Evolutionary conservation across 1,140 invertebrate genomes (phyloP).

Genomic region (Ridgeia piscesae): DNA sequence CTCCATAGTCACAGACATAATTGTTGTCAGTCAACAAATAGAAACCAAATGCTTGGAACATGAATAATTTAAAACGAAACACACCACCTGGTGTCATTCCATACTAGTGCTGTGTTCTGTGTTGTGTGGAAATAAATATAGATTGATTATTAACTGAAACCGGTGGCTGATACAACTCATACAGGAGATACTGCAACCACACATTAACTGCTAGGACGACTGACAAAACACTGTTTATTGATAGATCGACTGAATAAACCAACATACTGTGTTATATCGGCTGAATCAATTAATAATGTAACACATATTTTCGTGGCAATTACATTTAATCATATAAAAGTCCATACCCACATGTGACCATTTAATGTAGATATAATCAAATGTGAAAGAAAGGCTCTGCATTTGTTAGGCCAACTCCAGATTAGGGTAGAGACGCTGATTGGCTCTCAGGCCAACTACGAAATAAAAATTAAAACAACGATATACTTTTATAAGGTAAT

Average conservation of each 20-base stretch:
- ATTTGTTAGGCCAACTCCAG: no score
- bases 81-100: not conserved
- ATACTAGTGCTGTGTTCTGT: not conserved
- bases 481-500: no score
- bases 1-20: not conserved
- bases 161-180: not conserved
- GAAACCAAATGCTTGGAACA: not conserved
- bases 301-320: not conserved
- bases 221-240: not conserved
- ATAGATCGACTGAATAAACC: not conserved
- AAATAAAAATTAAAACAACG: no score
- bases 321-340: no score
- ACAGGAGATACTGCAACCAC: not conserved
- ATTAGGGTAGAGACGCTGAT: no score
- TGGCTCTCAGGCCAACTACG: no score
- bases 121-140: not conserved
- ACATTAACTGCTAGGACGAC: not conserved
- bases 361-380: not conserved
- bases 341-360: not conserved
- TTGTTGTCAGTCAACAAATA: not conserved
- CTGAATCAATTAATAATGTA: not conserved
- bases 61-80: not conserved
- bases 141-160: not conserved
- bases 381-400: no score
- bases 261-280: not conserved